Percentiles rank a stretch among this genome's conserved stretches.
Conservation (phyloP, 2,113 vertebrate genomes). For the Platichthys stellatus region DNA sequence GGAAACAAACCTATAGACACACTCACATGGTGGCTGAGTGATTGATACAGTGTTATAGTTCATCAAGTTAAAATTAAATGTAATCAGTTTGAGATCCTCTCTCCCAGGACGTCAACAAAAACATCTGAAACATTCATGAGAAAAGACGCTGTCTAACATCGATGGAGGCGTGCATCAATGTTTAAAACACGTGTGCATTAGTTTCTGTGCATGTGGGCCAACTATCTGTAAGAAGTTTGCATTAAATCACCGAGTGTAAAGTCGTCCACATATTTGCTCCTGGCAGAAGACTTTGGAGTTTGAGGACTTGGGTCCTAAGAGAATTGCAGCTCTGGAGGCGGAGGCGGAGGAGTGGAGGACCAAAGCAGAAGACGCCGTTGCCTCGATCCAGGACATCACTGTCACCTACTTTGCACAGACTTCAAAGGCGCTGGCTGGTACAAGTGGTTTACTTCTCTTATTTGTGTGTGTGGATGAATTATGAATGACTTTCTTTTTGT, state of each 20-base stretch:
- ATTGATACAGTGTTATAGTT: too few relatives aligned
- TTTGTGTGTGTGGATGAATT: slow-evolving; percentile 8
- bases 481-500: slow-evolving; percentile 5
- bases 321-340: slow-evolving; percentile 86
- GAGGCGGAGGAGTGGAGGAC: slow-evolving; percentile 90
- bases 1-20: too few relatives aligned
- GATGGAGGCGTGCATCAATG: too few relatives aligned
- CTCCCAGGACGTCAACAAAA: too few relatives aligned
- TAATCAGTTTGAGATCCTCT: too few relatives aligned
- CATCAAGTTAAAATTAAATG: too few relatives aligned
- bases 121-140: too few relatives aligned
- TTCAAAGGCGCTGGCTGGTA: slow-evolving; percentile 89
- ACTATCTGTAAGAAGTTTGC: too few relatives aligned
- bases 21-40: too few relatives aligned
- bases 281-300: slow-evolving; percentile 90
- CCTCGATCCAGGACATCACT: slow-evolving; percentile 94
- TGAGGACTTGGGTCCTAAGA: slow-evolving; percentile 90
- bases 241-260: neutral
- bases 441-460: slow-evolving; percentile 19
- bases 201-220: too few relatives aligned
- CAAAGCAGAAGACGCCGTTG: slow-evolving; percentile 85
- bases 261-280: slow-evolving; percentile 9
- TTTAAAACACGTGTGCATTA: too few relatives aligned
- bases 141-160: too few relatives aligned
- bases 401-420: slow-evolving; percentile 95